Evolutionary conservation across 2,113 vertebrate species (phyloP).

Genomic region (Urocynchramus pylzowi): DNA sequence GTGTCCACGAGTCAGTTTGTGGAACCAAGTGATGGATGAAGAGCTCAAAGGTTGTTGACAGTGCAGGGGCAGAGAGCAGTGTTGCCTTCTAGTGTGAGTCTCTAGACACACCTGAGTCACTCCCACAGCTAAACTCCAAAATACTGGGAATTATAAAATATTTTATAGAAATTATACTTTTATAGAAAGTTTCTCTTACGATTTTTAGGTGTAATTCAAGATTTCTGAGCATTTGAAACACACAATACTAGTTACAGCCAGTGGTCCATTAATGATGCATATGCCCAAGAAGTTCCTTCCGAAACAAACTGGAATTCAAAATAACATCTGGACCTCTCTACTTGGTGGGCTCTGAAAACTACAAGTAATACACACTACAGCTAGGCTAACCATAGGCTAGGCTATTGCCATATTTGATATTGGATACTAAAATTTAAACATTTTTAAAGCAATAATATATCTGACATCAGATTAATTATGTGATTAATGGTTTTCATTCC

Average conservation of each 20-base stretch:
- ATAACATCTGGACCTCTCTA: not conserved
- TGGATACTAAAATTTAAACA: not conserved
- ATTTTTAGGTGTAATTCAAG: not conserved
- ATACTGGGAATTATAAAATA: not conserved
- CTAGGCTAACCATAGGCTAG: not conserved
- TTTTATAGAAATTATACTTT: not conserved
- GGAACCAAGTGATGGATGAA: not conserved
- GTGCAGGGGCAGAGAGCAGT: not conserved
- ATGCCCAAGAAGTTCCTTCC: not conserved
- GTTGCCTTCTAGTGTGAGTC: not conserved
- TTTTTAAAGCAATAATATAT: not conserved
- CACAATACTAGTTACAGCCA: not conserved
- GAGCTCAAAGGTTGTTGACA: not conserved
- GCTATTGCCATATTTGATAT: not conserved
- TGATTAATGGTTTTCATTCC: not conserved
- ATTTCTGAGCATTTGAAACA: not conserved
- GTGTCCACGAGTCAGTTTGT: fast-evolving
- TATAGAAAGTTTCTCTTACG: not conserved
- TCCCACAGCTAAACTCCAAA: not conserved
- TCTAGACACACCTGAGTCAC: not conserved
- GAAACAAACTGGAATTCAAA: not conserved
- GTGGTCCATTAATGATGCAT: not conserved
- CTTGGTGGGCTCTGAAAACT: not conserved
- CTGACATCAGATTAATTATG: not conserved
- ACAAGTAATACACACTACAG: not conserved